phyloP scores from a whole-genome alignment of 2,888 invertebrate species.

The Frankliniella fusca region DNA sequence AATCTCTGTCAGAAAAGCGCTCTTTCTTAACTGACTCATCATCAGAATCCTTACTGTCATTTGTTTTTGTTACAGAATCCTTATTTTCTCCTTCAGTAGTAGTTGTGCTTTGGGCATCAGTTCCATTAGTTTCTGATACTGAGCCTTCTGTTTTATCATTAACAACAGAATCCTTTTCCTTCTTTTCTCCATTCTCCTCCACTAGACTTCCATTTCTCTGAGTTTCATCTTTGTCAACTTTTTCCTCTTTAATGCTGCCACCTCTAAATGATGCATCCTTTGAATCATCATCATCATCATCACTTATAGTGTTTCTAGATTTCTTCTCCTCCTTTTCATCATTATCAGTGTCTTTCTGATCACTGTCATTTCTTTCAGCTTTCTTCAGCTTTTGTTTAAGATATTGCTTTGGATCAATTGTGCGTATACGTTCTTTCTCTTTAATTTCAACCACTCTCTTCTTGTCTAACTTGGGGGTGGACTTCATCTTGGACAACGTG shows the following conservation, averaged over 20 bases:
- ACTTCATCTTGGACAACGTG: slow-evolving; percentile 61
- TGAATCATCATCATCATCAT: slow-evolving; percentile 22
- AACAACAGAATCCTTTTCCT: neutral
- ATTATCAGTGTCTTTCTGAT: slow-evolving; percentile 3
- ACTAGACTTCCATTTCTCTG: slow-evolving; percentile 4
- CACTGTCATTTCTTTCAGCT: neutral
- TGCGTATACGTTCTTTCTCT: neutral
- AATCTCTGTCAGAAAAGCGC: neutral
- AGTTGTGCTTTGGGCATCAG: neutral
- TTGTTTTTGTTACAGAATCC: neutral
- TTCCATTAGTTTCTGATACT: neutral
- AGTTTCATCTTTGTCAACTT: neutral
- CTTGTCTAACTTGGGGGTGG: neutral
- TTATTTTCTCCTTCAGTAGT: neutral
- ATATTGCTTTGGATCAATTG: neutral
- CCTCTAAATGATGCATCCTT: neutral
- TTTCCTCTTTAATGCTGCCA: neutral
- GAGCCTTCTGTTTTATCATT: neutral
- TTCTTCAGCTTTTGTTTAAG: neutral
- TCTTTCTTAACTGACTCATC: slow-evolving; percentile 9
- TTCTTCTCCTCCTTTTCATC: slow-evolving; percentile 6
- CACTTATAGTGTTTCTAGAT: slow-evolving; percentile 3
- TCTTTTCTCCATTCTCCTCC: slow-evolving; percentile 12
- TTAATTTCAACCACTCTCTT: slow-evolving; percentile 7
- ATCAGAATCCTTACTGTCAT: neutral